Evolutionary conservation across 2,888 invertebrate species (phyloP), one percentile per base, ranked within the genome.

Genomic region (Luperina nickerlii): DNA sequence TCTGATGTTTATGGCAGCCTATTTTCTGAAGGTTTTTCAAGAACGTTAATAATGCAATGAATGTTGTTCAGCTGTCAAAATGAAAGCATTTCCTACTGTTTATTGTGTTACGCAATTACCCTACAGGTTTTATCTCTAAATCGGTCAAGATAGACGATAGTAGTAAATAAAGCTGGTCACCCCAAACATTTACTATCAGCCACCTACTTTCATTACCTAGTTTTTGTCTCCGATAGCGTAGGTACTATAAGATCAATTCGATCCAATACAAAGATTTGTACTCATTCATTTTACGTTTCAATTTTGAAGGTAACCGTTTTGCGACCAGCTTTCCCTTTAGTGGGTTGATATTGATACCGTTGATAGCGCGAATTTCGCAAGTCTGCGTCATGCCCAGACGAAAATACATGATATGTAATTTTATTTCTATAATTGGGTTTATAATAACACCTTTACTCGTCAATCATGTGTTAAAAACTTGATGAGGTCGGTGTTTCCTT

Each of bases 321-420:
- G 73, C 71, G 42, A 78, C 32, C 76, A 79, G 79, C 89, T 89
- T 90, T 90, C 90, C 84, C 83, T 85, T 88, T 71, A 60, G 82
- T 79, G 68, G 79, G 78, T 63, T 74, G 72, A 67, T 77, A 81
- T 38, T 76, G 71, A 68, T 78, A 81, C 38, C 69, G 51, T 60
- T 62, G 48, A 72, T 80, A 74, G 57, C 72, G 42, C 32, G 65
- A 79, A 84, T 88, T 87, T 84, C 70, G 72, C 81, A 84, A 81
- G 65, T 45, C 57, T 74, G 48, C 20, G 42, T 76, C 63, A 76
- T 68, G 27, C 65, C 57, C 63, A 71, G 54, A 70, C 6, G 18
- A 20, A 74, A 66, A 27, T 57, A 57, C 9, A 57, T 24, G 13
- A 54, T 54, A 54, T 8, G 20, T 24, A 2, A 20, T 54, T 54